phyloP scores from a whole-genome alignment of 2,797 vertebrate species.

The Babyrousa celebensis region DNA sequence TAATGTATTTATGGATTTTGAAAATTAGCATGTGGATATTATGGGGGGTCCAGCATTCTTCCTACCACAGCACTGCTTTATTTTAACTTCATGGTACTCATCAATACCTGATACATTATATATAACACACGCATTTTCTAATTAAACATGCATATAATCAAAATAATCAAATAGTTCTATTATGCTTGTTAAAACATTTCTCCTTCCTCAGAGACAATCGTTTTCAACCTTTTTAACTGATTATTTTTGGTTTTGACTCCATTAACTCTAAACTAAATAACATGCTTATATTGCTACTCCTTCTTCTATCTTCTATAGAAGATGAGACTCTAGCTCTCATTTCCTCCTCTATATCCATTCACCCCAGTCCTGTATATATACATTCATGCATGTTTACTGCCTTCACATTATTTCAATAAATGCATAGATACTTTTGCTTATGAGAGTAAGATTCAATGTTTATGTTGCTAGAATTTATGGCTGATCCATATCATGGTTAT shows the following conservation, averaged over 20 bases:
- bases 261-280: conserved; percentile 19
- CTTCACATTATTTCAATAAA: background rate
- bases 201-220: background rate
- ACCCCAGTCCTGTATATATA: background rate
- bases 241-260: background rate
- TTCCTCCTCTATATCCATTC: background rate
- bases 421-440: background rate
- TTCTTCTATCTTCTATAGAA: background rate
- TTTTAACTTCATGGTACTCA: conserved; percentile 14
- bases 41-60: background rate
- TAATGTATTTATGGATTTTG: background rate
- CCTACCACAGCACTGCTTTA: background rate
- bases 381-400: background rate
- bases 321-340: background rate
- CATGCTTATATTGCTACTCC: background rate
- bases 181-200: background rate
- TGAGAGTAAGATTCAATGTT: background rate
- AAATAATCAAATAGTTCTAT: background rate
- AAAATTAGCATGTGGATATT: background rate
- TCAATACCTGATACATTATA: background rate
- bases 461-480: background rate
- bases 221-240: background rate
- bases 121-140: background rate
- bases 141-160: background rate
- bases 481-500: background rate